Percentiles rank a stretch among this genome's conserved stretches.
Evolutionary conservation across 2,888 invertebrate species (phyloP).

Genomic region (Ochlodes sylvanus): DNA sequence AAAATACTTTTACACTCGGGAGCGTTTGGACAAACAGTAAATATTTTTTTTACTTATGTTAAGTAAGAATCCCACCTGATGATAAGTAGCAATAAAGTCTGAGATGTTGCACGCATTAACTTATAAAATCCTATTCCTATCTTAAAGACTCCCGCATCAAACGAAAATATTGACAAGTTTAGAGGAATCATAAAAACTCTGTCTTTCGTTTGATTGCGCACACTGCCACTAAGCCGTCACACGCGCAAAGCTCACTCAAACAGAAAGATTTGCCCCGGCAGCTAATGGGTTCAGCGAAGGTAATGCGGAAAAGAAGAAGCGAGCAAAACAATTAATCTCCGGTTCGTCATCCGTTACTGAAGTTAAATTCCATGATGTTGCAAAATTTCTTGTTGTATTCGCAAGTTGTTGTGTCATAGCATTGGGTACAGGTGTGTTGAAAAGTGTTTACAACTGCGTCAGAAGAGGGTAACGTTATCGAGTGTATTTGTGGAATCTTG

Average conservation of each 20-base stretch:
- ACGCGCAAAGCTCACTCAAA: background rate
- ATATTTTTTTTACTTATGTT: too few relatives aligned
- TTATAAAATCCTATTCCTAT: too few relatives aligned
- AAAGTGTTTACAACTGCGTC: conserved; percentile 34
- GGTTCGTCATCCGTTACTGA: conserved; percentile 49
- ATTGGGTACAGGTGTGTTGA: conserved; percentile 35
- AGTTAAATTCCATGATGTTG: conserved; percentile 56
- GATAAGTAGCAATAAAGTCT: too few relatives aligned
- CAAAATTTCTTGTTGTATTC: conserved; percentile 62
- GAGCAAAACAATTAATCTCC: conserved; percentile 44
- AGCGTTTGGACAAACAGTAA: too few relatives aligned
- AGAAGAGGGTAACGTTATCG: background rate
- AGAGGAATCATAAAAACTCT: too few relatives aligned
- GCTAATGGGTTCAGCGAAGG: conserved; percentile 2
- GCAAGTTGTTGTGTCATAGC: conserved; percentile 47
- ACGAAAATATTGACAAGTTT: too few relatives aligned
- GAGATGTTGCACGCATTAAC: too few relatives aligned
- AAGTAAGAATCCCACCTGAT: too few relatives aligned
- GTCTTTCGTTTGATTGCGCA: too few relatives aligned
- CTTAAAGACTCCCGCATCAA: too few relatives aligned
- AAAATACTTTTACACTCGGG: too few relatives aligned
- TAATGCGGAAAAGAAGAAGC: conserved; percentile 14
- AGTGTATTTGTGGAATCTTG: too few relatives aligned
- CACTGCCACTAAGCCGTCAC: background rate
- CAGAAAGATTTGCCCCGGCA: background rate